Percentiles rank a stretch among this genome's conserved stretches.
These are phyloP conservation scores for Drosophila sordidula DNA, from an alignment of 2,888 invertebrate genomes.

Conservation along the genomic window DNA sequence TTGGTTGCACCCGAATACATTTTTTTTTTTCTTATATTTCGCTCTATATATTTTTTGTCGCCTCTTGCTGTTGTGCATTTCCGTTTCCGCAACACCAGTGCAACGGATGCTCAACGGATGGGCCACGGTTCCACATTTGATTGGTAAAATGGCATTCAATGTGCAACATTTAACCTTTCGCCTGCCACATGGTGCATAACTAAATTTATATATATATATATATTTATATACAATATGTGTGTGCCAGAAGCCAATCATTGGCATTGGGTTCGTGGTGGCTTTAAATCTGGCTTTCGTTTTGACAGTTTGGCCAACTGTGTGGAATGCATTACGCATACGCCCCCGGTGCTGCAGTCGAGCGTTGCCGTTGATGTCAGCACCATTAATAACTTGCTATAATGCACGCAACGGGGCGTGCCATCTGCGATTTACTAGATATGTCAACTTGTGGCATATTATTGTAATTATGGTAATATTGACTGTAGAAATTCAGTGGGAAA, in stretches of 20 bases:
- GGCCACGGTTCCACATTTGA: slow-evolving; percentile 53
- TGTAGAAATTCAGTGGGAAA: slow-evolving; percentile 9
- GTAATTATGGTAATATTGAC: slow-evolving; percentile 11
- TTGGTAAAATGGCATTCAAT: slow-evolving; percentile 58
- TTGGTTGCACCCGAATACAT: not conserved
- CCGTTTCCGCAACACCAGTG: slow-evolving; percentile 62
- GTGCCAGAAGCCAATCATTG: slow-evolving; percentile 10
- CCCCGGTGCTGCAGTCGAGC: slow-evolving; percentile 24
- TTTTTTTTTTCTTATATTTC: not conserved
- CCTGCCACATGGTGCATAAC: slow-evolving; percentile 57
- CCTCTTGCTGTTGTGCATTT: slow-evolving; percentile 62
- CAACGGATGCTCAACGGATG: slow-evolving; percentile 54
- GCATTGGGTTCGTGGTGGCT: slow-evolving; percentile 1
- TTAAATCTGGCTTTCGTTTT: slow-evolving; percentile 17
- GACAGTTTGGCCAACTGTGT: slow-evolving; percentile 15
- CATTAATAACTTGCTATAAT: slow-evolving; percentile 39
- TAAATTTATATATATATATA: slow-evolving; percentile 9
- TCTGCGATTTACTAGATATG: slow-evolving; percentile 33
- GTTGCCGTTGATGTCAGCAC: slow-evolving; percentile 24
- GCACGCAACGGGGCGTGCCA: slow-evolving; percentile 51
- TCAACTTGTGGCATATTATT: slow-evolving; percentile 39
- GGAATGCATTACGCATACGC: slow-evolving; percentile 50
- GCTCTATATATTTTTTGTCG: slow-evolving; percentile 15
- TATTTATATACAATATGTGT: not conserved
- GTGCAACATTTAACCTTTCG: slow-evolving; percentile 71